Conservation (phyloP, 2,888 invertebrate species). For the Hyles lineata region DNA sequence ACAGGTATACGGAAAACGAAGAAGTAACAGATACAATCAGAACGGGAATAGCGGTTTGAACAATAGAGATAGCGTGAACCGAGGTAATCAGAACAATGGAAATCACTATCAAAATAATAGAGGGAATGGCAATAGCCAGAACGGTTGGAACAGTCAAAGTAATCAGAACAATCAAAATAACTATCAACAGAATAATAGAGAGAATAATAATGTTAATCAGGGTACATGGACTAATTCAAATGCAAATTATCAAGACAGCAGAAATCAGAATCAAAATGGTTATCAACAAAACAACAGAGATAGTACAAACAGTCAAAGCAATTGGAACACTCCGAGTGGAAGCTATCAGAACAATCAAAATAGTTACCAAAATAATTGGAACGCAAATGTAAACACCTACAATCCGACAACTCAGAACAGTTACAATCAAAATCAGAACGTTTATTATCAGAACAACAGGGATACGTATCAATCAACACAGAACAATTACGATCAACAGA, state of each 20-base stretch:
- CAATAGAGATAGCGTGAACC: constrained; percentile 5
- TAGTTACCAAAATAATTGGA: background rate
- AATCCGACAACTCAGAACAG: background rate
- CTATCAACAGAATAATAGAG: background rate
- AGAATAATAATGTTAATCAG: background rate
- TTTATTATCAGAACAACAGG: constrained; percentile 4
- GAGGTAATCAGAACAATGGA: constrained; percentile 23
- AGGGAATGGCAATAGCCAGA: background rate
- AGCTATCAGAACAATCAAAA: background rate
- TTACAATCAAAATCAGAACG: constrained; percentile 5
- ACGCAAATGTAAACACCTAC: constrained; percentile 13
- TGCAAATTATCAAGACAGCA: background rate
- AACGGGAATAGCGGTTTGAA: constrained; percentile 18
- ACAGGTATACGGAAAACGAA: constrained; percentile 44
- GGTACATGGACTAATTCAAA: background rate
- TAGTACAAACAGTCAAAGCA: background rate
- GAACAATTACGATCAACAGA: constrained; percentile 7
- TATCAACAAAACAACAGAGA: constrained; percentile 2
- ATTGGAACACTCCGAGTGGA: background rate
- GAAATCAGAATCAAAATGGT: background rate
- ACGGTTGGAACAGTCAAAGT: background rate
- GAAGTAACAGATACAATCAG: constrained; percentile 27
- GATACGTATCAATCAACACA: background rate
- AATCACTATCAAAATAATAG: constrained; percentile 15
- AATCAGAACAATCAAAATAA: background rate